A percentile compares a stretch with the other conserved stretches of the same genome.
These are phyloP conservation scores for Luehdorfia chinensis DNA, from an alignment of 1,140 invertebrate genomes.

Conservation along the genomic window DNA sequence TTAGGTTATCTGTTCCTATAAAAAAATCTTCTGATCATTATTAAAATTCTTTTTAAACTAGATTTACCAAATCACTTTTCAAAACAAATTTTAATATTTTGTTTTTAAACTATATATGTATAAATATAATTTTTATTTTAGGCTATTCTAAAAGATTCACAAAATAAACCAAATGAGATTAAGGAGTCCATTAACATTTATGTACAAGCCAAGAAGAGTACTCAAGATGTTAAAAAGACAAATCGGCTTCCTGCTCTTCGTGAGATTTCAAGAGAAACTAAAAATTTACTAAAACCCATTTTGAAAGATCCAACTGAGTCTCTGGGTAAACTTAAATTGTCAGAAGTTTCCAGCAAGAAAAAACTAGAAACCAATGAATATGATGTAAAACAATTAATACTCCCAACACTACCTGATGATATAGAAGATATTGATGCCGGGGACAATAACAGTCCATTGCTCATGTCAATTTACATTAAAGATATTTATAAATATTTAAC, in stretches of 20 bases:
- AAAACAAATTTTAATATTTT: too few species aligned
- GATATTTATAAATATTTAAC: slow-evolving; percentile 91
- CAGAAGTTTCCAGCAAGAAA: slow-evolving; percentile 26
- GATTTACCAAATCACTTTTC: too few species aligned
- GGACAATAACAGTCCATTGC: slow-evolving; percentile 82
- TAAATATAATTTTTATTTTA: slow-evolving; percentile 33
- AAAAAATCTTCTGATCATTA: too few species aligned
- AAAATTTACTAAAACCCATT: slow-evolving; percentile 38
- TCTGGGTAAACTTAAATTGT: slow-evolving; percentile 50
- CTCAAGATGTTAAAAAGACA: slow-evolving; percentile 42
- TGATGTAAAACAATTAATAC: slow-evolving; percentile 10
- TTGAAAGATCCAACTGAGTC: slow-evolving; percentile 52
- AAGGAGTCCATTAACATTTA: slow-evolving; percentile 35
- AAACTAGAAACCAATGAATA: slow-evolving; percentile 5
- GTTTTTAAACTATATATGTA: too few species aligned
- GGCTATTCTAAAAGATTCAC: slow-evolving; percentile 45
- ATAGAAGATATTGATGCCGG: slow-evolving; percentile 84
- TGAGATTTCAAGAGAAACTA: slow-evolving; percentile 42
- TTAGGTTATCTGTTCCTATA: too few species aligned
- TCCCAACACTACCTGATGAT: slow-evolving; percentile 45
- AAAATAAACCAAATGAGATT: slow-evolving; percentile 35
- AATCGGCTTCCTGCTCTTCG: slow-evolving; percentile 42
- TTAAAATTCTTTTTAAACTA: too few species aligned
- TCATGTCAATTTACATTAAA: slow-evolving; percentile 89
- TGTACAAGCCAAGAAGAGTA: slow-evolving; percentile 36